Base-by-base conservation (phyloP, 2,113 vertebrate species). In the Aptenodytes forsteri region DNA sequence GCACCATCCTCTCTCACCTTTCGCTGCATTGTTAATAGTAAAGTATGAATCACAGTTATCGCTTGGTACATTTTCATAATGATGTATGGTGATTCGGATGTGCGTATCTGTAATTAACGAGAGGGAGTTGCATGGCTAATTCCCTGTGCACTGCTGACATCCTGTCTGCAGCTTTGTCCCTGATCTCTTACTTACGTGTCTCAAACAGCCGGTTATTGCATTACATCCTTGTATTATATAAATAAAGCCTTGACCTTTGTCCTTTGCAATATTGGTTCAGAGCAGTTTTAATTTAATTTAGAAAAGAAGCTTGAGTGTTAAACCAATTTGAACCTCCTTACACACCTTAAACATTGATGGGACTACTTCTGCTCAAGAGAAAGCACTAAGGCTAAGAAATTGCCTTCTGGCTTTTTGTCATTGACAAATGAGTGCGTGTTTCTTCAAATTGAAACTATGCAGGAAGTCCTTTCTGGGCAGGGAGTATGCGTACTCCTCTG, bases 191-290 rank as follows among this genome's bases (percentile, higher is more conserved):
- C 77, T 97, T 82, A 89, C 93, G 91, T 95, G 91, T 66, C 75
- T 93, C 81, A 42, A 73, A n/a, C 96, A 97, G 94, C 91, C 23
- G 94, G 93, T 97, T 94, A 94, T 94, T 96, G 82, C 89, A 96
- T 97, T 97, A 97, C 55, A 97, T 96, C 95, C 93, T 96, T 30
- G 87, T 94, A 70, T 96, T 96, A 96, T 81, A 96, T 88, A 96
- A 97, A 95, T 93, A 93, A 90, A 94, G 42, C 81, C 87, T 85
- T 88, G 94, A 96, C 91, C 95, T 93, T 94, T 95, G 70, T 93
- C 66, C 81, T 90, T 73, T 62, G 50, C 75, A 83, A 21, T 93
- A 94, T 91, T 85, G 73, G 50, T 96, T 91, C 64, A 38, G 93
- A 58, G 59, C 49, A 49, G 52, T 30, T 91, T 91, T 77, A 91